Base-by-base conservation (phyloP, 2,888 invertebrate species). In the Xanthorhoe designata region DNA sequence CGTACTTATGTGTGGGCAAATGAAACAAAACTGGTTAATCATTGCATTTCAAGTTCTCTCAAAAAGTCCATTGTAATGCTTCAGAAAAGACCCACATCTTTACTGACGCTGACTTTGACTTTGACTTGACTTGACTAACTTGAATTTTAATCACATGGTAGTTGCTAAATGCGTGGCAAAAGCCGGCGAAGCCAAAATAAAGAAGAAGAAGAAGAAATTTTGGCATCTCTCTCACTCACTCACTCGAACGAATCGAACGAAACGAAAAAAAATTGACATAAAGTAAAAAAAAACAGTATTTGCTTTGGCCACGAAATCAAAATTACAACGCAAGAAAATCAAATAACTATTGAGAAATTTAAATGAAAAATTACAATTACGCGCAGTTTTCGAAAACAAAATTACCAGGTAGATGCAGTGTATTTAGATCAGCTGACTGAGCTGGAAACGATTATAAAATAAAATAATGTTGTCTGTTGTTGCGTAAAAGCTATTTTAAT, bases 401-500 rank as follows among this genome's bases (percentile, higher is more conserved):
- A 42, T 15, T 38, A 60, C 64, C 60, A 69, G 70, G 72, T 72
- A 53, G 49, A 47, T 55, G 52, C 5, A 17, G 19, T 1, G 38
- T 47, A 49, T 13, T 13, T 13, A 13, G 38, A 13, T 38, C 38
- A 42, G 38, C 47, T 47, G 17, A 47, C 13, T 47, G 15, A 8
- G 15, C 15, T 47, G 47, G 15, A 47, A 47, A 8, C 47, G 4
- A 17, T 15, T 45, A 2, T 15, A 32, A 7, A 5, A 19, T 18
- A 17, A 35, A 42, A 49, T n/a, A 47, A 13, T 42, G 53, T 17
- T 55, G 61, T 64, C 60, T 67, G 38, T 35, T 68, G 61, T 69
- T 68, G 61, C 69, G 64, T 72, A 52, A 68, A 63, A 58, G 62
- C 49, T 57, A 58, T 57, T 68, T 50, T 49, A 15, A 64, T 66